Base-by-base conservation (phyloP, 2,797 vertebrate species). In the Parauchenoglanis punctatus region DNA sequence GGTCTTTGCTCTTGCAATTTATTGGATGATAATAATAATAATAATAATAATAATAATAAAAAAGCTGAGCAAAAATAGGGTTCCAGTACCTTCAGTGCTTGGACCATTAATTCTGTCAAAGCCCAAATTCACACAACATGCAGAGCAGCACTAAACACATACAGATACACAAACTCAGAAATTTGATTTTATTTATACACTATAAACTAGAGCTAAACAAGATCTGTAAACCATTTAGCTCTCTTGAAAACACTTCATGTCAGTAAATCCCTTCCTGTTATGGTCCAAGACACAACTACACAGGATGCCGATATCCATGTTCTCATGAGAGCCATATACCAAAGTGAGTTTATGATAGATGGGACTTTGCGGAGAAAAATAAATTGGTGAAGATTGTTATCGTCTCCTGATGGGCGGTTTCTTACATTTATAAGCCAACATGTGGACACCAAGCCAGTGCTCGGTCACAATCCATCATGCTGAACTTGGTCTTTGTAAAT, bases 261-360 rank as follows among this genome's bases (percentile, higher is more conserved):
- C 77, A 46, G 7, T 6, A 46, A 61, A 73, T 17, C 28, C 1
- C 13, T 81, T 56, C 35, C 46, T 56, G 17, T 63, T 15, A 81
- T 10, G 7, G 59, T 18, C 20, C 3, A 17, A 81, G 25, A 63
- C 35, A 46, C 23, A 40, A 81, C 23, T 23, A 40, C 49, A 54
- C 63, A 23, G 23, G 23, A 58, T 28, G 63, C 80, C 61, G 40
- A 80, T 70, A 46, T 68, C 75, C 6, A 11, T 11, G 61, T 56
- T n/a, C 85, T 70, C 49, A 4, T 10, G 35, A 86, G 63, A 70
- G 63, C 20, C 54, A 35, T 68, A 59, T 7, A 75, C 54, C 70
- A 75, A n/a, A 82, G 40, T 25, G 78, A 75, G 35, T 75, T 73
- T n/a, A 73, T 46, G 78, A 73, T 61, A 25, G 80, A 82, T 61